Conservation (phyloP, 2,888 invertebrate species). For the Pterobdella sp. region DNA sequence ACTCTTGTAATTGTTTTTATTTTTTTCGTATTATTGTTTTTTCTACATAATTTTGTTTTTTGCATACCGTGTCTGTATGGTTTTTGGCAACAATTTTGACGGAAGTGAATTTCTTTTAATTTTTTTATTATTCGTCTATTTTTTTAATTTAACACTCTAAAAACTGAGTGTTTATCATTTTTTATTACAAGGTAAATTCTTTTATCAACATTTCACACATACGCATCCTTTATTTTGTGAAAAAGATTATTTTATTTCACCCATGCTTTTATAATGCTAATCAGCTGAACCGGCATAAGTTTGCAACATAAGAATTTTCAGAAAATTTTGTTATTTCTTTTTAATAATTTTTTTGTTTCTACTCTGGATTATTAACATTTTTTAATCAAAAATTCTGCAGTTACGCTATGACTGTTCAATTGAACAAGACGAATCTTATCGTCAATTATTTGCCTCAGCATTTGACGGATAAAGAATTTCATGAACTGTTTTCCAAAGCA, state of each 20-base stretch:
- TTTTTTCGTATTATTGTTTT: no score
- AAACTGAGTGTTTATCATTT: constrained; percentile 10
- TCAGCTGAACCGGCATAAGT: constrained; percentile 15
- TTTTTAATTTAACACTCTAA: constrained; percentile 18
- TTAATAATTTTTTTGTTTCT: not conserved
- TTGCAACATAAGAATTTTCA: not conserved
- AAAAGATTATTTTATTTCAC: not conserved
- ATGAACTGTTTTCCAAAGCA: constrained; percentile 76
- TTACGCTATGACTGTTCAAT: constrained; percentile 23
- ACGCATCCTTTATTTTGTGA: not conserved
- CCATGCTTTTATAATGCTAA: constrained; percentile 14
- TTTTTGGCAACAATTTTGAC: constrained; percentile 17
- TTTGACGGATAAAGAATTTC: constrained; percentile 81
- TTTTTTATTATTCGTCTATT: constrained; percentile 29
- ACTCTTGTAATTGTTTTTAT: no score
- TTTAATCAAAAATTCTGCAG: not conserved
- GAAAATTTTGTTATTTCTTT: not conserved
- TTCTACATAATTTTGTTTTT: not conserved
- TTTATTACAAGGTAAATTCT: constrained; percentile 2
- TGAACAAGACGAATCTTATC: constrained; percentile 63
- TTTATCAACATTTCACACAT: not conserved
- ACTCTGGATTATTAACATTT: not conserved
- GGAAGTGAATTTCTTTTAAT: constrained; percentile 25
- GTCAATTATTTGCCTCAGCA: constrained; percentile 90
- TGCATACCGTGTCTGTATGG: not conserved